phyloP scores from a whole-genome alignment of 2,113 vertebrate genomes.

The Psophia crepitans region DNA sequence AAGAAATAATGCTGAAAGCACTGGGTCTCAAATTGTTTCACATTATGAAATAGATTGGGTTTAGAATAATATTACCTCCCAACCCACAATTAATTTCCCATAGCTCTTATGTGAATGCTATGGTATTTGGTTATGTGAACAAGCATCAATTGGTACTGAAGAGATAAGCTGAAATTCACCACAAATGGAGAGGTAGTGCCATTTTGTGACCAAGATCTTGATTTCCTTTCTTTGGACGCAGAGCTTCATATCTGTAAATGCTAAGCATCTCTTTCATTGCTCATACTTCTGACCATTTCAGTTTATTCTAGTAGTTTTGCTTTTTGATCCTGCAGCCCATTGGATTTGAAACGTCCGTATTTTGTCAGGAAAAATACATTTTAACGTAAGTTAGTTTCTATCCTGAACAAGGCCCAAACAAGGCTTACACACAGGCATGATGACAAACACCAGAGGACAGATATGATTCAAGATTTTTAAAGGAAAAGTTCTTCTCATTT shows the following conservation, averaged over 20 bases:
- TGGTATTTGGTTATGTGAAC: not conserved
- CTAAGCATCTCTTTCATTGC: not conserved
- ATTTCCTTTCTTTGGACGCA: not conserved
- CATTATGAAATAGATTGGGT: not conserved
- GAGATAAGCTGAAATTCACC: not conserved
- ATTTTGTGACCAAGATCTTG: not conserved
- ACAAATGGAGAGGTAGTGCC: not conserved
- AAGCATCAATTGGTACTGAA: not conserved
- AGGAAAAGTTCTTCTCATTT: not conserved
- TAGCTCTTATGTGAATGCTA: not conserved
- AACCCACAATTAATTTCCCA: not conserved
- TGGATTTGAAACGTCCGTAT: not conserved
- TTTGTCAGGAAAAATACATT: not conserved
- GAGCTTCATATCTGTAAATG: not conserved
- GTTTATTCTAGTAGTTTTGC: not conserved
- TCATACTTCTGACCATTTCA: not conserved
- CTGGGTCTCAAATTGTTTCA: not conserved
- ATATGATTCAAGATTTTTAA: not conserved
- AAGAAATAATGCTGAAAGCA: not conserved
- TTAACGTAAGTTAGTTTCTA: not conserved
- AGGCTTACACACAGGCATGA: not conserved
- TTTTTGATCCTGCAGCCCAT: not conserved
- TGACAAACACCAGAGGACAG: not conserved
- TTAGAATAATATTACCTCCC: not conserved
- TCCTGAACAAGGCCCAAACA: not conserved